Evolutionary conservation across 2,113 vertebrate species (phyloP), one percentile per base, ranked within the genome.

Genomic region (Clarias magur): DNA sequence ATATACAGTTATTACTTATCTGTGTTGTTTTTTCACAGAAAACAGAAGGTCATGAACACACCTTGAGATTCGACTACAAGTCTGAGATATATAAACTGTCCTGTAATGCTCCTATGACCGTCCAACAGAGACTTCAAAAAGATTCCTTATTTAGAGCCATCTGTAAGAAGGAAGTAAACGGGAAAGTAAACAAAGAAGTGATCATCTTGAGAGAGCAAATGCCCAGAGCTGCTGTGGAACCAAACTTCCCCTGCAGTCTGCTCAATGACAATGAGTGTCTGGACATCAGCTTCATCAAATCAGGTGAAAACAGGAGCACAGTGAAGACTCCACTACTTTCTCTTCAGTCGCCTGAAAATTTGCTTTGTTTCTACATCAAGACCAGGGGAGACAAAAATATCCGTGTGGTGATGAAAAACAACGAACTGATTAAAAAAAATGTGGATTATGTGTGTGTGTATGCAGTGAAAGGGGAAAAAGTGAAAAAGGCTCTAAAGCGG

Each of bases 361-460:
- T 88, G 7, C 42, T 88, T 10, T 48, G 21, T 25, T 90, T 90
- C 48, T 62, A 62, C n/a, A 76, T 90, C 13, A 88, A 67, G 80
- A 88, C 78, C 13, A 87, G 11, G 10, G 89, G 87, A 19, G 80
- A 34, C 0, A 0, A 53, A 3, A 78, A 67, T 4, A 67, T 88
- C 5, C 81, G 62, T 17, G 1, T 0, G 0, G 4, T 85, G 21
- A 87, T 80, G 79, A 80, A 68, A 56, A 85, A 83, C 62, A 27
- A 59, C 1, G 2, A 5, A 6, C 27, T 88, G 10, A 54, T 6
- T 48, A 48, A 10, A 19, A 63, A 15, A 1, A n/a, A 9, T 0
- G 76, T 88, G 38, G 81, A 88, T 21, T n/a, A 65, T 19, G 78
- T 91, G 21, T 89, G 87, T 80, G 88, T 91, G 15, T 88, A 83